phyloP scores from a whole-genome alignment of 2,888 invertebrate genomes.

The Caenorhabditis parvicauda region DNA sequence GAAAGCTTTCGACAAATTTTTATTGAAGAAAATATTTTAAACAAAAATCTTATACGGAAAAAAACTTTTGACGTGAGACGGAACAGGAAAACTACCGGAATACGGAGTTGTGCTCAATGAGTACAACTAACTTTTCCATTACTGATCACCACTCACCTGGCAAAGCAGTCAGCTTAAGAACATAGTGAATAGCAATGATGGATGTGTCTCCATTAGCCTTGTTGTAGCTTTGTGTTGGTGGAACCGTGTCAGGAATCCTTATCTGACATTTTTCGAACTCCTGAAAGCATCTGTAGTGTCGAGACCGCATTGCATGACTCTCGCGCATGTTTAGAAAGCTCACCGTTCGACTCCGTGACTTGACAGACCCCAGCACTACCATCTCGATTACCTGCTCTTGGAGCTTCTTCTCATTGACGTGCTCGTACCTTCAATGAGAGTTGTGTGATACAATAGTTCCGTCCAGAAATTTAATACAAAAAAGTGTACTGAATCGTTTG shows the following conservation, averaged over 20 bases:
- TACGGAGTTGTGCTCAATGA: neutral
- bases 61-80: neutral
- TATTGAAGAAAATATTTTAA: neutral
- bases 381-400: slow-evolving; percentile 52
- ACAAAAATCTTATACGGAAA: neutral
- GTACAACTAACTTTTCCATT: neutral
- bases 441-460: too few relatives aligned
- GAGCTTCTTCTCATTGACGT: slow-evolving; percentile 59
- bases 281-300: slow-evolving; percentile 13
- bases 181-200: slow-evolving; percentile 57
- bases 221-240: slow-evolving; percentile 47
- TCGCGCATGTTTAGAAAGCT: neutral
- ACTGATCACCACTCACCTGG: slow-evolving; percentile 35
- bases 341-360: slow-evolving; percentile 45
- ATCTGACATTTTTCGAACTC: slow-evolving; percentile 44
- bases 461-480: too few relatives aligned
- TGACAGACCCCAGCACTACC: slow-evolving; percentile 48
- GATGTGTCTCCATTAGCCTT: slow-evolving; percentile 29
- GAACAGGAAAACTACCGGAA: too few relatives aligned
- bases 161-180: slow-evolving; percentile 50
- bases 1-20: neutral
- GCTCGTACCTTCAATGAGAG: slow-evolving; percentile 46
- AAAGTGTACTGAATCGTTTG: too few relatives aligned
- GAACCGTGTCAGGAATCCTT: slow-evolving; percentile 50
- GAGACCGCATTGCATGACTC: neutral